A percentile compares a stretch with the other conserved stretches of the same genome.
Evolutionary conservation across 2,797 vertebrate species (phyloP).

Genomic region (Periophthalmus magnuspinnatus): DNA sequence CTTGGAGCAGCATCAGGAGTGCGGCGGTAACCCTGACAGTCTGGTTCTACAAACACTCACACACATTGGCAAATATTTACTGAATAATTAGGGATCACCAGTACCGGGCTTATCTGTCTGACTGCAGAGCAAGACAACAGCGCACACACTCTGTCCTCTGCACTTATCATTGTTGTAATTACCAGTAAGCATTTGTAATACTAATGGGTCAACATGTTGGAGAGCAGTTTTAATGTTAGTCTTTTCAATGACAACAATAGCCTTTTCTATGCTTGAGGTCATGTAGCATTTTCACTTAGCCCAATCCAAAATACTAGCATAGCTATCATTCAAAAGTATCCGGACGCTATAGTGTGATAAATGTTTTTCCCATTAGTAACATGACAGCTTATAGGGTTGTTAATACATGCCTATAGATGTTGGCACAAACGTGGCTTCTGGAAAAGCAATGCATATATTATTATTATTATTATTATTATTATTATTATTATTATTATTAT

Average conservation of each 20-base stretch:
- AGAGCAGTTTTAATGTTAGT: neutral
- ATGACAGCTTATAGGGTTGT: no score
- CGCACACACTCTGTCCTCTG: neutral
- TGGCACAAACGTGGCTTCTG: no score
- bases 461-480: no score
- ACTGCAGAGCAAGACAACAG: neutral
- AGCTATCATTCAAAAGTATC: no score
- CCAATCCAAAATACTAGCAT: no score
- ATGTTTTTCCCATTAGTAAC: no score
- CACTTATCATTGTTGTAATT: neutral
- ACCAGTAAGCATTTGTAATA: conserved; percentile 10
- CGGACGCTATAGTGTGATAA: no score
- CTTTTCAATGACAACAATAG: neutral
- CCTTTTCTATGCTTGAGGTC: neutral
- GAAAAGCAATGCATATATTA: no score
- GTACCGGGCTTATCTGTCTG: conserved; percentile 1
- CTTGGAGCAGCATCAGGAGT: conserved; percentile 4
- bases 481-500: no score
- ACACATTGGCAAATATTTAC: conserved; percentile 38
- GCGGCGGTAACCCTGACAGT: conserved; percentile 22
- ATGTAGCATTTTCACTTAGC: no score
- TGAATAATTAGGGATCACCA: conserved; percentile 39
- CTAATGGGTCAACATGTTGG: neutral
- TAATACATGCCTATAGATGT: no score
- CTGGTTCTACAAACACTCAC: conserved; percentile 31